phyloP scores from a whole-genome alignment of 2,797 vertebrate species.

The Pangasius mekongensis region DNA sequence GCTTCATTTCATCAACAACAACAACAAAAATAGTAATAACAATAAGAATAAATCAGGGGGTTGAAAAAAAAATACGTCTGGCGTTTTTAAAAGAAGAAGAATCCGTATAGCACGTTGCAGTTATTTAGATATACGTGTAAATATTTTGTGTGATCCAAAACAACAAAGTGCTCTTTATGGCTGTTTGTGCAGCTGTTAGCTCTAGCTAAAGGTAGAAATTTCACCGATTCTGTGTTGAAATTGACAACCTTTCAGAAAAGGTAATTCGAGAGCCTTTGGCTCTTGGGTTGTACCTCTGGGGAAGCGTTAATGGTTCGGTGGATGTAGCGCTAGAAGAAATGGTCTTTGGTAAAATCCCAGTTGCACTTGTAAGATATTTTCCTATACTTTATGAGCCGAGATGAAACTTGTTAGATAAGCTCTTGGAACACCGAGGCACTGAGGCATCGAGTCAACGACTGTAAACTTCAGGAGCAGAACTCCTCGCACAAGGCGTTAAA shows the following conservation, averaged over 20 bases:
- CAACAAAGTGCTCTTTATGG: too few species aligned
- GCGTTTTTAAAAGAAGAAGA: too few species aligned
- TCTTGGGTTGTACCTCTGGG: neutral
- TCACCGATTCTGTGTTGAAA: neutral
- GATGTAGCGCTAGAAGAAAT: neutral
- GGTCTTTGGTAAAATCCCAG: neutral
- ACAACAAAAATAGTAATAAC: neutral
- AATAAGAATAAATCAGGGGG: neutral
- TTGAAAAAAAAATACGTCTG: too few species aligned
- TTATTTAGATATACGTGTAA: too few species aligned
- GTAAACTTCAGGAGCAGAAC: neutral
- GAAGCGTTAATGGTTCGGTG: neutral
- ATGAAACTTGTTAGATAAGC: constrained; percentile 1
- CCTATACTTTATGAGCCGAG: neutral
- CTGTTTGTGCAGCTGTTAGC: too few species aligned
- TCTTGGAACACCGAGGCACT: neutral
- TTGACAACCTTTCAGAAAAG: neutral
- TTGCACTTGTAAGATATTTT: neutral
- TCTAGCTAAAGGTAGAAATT: neutral
- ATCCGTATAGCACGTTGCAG: too few species aligned
- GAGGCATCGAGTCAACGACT: neutral
- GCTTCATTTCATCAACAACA: neutral
- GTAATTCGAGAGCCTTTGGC: neutral
- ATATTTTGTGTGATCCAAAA: too few species aligned
- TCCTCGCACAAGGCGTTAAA: neutral